Evolutionary conservation across 2,888 invertebrate species (phyloP).

Genomic region (Drosophila testacea): DNA sequence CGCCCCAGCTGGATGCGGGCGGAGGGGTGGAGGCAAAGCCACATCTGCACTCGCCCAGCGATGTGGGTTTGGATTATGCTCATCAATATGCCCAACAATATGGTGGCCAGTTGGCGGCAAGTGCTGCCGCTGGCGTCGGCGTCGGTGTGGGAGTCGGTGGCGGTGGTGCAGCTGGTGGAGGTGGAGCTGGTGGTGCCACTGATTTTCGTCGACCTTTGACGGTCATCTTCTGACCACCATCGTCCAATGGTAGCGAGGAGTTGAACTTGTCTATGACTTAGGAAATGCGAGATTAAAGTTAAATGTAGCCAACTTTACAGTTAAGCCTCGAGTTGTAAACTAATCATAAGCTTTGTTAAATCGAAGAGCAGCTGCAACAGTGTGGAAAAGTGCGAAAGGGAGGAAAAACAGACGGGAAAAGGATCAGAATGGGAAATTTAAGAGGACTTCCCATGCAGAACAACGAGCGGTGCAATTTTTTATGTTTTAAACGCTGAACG

Average conservation of each 20-base stretch:
- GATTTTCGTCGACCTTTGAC: slow-evolving; percentile 85
- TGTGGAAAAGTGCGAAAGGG: not conserved
- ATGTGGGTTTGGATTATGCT: slow-evolving; percentile 83
- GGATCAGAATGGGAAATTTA: not conserved
- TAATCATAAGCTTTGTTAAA: slow-evolving; percentile 72
- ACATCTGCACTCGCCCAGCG: slow-evolving; percentile 84
- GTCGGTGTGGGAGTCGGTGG: slow-evolving; percentile 47
- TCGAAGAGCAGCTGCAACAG: slow-evolving; percentile 17
- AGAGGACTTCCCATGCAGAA: slow-evolving; percentile 43
- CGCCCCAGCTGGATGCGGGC: slow-evolving; percentile 83
- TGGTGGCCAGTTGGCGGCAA: slow-evolving; percentile 74
- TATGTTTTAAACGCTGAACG: slow-evolving; percentile 77
- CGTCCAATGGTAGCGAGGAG: slow-evolving; percentile 82
- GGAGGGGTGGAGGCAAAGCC: slow-evolving; percentile 78
- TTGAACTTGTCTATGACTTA: slow-evolving; percentile 83
- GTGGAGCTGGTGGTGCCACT: slow-evolving; percentile 67
- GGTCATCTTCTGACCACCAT: slow-evolving; percentile 85
- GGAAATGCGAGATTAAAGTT: slow-evolving; percentile 78
- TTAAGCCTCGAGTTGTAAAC: slow-evolving; percentile 75
- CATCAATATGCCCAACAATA: slow-evolving; percentile 82
- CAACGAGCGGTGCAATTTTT: slow-evolving; percentile 83
- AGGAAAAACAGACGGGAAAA: not conserved
- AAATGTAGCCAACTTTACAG: slow-evolving; percentile 76
- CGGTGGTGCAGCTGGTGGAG: slow-evolving; percentile 44
- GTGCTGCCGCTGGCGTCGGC: slow-evolving; percentile 54